A percentile compares a stretch with the other conserved stretches of the same genome.
These are phyloP conservation scores for Palythoa grandiflora DNA, from an alignment of 92 coral and sea anemone genomes.

Conservation along the genomic window DNA sequence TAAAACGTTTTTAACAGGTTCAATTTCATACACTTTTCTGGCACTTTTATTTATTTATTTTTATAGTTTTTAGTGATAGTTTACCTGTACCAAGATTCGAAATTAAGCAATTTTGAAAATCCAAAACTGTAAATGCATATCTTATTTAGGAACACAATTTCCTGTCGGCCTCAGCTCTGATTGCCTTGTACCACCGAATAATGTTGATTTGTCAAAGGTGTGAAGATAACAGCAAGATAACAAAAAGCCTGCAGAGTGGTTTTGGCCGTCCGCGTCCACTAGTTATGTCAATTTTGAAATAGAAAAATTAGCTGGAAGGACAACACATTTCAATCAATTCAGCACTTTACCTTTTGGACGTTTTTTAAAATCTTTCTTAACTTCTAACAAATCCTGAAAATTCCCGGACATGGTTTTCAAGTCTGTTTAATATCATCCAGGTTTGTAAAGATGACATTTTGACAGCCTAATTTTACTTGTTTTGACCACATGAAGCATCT, in stretches of 20 bases:
- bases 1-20: not conserved
- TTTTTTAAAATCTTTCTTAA: not conserved
- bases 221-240: conserved; percentile 17
- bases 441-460: not conserved
- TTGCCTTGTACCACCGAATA: conserved; percentile 33
- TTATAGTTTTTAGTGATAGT: conserved; percentile 14
- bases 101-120: conserved; percentile 14
- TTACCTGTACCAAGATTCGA: conserved; percentile 17
- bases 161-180: conserved; percentile 37
- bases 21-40: conserved; percentile 16
- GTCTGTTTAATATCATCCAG: not conserved
- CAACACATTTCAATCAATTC: not conserved
- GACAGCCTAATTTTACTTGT: not conserved
- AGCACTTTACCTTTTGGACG: not conserved
- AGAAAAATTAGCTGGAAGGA: not conserved
- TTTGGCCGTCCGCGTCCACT: conserved; percentile 21
- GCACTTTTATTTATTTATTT: conserved; percentile 14
- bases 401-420: conserved; percentile 6
- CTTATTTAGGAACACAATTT: conserved; percentile 31
- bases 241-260: conserved; percentile 17
- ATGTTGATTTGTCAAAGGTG: conserved; percentile 34
- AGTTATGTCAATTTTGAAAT: conserved; percentile 14
- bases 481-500: conserved; percentile 1
- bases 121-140: conserved; percentile 16
- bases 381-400: conserved; percentile 3